A percentile compares a stretch with the other conserved stretches of the same genome.
phyloP scores from a whole-genome alignment of 2,888 invertebrate species.

The Myopa testacea region DNA sequence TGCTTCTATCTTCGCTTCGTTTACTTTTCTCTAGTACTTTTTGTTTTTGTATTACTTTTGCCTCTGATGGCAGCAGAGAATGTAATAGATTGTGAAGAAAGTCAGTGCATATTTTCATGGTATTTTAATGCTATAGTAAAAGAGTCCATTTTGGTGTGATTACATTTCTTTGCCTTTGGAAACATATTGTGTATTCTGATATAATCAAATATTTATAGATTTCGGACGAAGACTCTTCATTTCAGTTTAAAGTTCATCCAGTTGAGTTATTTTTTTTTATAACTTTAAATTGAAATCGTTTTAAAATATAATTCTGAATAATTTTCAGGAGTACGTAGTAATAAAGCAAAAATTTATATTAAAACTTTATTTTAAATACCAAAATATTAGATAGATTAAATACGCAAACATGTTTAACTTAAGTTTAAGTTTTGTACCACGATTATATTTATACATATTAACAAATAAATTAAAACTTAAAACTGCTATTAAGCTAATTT shows the following conservation, averaged over 20 bases:
- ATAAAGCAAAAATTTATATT: no score
- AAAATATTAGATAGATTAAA: constrained; percentile 6
- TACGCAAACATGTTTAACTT: background rate
- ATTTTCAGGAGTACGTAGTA: no score
- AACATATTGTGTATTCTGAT: no score
- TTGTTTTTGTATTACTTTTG: constrained; percentile 16
- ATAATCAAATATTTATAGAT: no score
- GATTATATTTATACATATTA: background rate
- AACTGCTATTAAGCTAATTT: background rate
- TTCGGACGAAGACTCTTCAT: no score
- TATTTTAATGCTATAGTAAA: background rate
- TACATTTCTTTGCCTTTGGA: background rate
- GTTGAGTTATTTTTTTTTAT: no score
- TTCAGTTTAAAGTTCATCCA: no score
- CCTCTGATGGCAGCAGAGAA: background rate
- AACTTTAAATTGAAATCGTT: no score
- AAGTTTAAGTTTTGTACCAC: background rate
- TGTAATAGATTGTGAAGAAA: constrained; percentile 13
- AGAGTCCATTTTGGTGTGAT: background rate
- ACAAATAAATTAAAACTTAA: background rate
- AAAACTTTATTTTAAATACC: background rate
- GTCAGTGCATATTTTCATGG: background rate
- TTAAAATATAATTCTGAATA: no score
- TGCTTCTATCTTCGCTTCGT: constrained; percentile 24
- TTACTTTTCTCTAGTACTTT: constrained; percentile 27